Evolutionary conservation across 53 echinoderm and acorn worm species (phyloP), one percentile per base, ranked within the genome.

Genomic region (Holothuria scabra): DNA sequence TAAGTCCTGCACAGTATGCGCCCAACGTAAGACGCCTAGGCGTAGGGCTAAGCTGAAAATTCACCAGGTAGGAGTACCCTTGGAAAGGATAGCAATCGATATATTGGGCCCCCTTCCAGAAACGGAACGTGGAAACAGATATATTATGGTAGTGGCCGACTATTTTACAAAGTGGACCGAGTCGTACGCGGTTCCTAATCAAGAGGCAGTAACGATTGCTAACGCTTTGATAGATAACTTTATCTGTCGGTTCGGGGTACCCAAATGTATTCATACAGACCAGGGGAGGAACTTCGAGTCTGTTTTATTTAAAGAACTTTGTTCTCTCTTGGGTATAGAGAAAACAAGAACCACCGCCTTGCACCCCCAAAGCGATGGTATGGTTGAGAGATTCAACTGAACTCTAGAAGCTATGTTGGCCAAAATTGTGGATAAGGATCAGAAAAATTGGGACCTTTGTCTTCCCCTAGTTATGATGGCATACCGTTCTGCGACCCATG

Each of bases 111-210:
- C 71, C 13, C 49, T 71, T 21, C 84, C 71, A 8, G 44, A 29
- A 6, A 70, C 84, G 2, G 58, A 84, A 18, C 7, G 32, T 22
- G 84, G 72, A 1, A 85, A 84, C 72, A 44, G 28, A 32, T 84
- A 71, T 44, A 80, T 80, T 1, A 48, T 86, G 29, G 80, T 86
- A 8, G 80, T 86, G 25, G 80, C 59, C 8, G 86, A 86, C 80
- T 79, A 80, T 80, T 86, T 86, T 28, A 79, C 79, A 12, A 86
- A 86, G 25, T 86, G 86, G 86, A 80, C 65, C 30, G 86, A 86
- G 49, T 64, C 86, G 4, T 80, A 80, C 46, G 1, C 86, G 8
- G 31, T 80, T 12, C 79, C 79, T 9, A 60, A 76, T 49, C 60
- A 85, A 33, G 76, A 76, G 60, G 85, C 85, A 31, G 29, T 20